Percentiles rank a stretch among this genome's conserved stretches.
These are phyloP conservation scores for Electrona antarctica DNA, from an alignment of 2,113 vertebrate species.

Conservation along the genomic window DNA sequence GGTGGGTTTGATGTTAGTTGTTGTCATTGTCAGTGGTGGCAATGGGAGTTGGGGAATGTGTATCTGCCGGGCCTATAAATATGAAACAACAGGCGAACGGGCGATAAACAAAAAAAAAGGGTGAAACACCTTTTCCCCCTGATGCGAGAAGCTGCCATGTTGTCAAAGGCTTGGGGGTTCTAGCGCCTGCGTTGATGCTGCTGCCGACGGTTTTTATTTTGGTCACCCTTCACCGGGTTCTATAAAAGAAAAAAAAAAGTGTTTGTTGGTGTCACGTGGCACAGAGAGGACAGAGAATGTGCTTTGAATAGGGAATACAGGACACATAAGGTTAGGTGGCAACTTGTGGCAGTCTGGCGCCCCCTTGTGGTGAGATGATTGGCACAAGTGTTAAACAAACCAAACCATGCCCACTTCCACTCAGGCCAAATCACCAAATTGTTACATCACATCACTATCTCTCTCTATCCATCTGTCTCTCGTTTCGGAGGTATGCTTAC, in stretches of 20 bases:
- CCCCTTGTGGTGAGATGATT: conserved; percentile 33
- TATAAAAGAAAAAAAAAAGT: conserved; percentile 20
- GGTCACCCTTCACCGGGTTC: conserved; percentile 54
- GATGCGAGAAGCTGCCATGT: conserved; percentile 41
- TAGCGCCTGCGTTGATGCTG: conserved; percentile 29
- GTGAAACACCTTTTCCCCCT: conserved; percentile 22
- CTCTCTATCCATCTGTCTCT: too few relatives aligned
- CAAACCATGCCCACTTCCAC: too few relatives aligned
- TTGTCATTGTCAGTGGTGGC: not conserved
- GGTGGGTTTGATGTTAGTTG: conserved; percentile 36
- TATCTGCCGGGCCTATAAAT: conserved; percentile 40
- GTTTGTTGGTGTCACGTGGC: conserved; percentile 33
- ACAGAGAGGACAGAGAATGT: conserved; percentile 12
- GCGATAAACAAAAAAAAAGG: conserved; percentile 36
- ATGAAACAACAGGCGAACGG: conserved; percentile 50
- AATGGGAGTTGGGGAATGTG: conserved; percentile 15
- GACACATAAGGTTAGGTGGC: not conserved
- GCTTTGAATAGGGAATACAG: not conserved
- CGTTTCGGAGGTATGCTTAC: too few relatives aligned
- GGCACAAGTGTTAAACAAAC: too few relatives aligned
- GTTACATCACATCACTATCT: too few relatives aligned
- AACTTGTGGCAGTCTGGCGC: conserved; percentile 55
- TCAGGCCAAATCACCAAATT: too few relatives aligned
- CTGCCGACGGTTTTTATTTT: conserved; percentile 25
- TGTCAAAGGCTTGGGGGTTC: conserved; percentile 20